Evolutionary conservation across 2,113 vertebrate species (phyloP).

Genomic region (Catharus bicknelli): DNA sequence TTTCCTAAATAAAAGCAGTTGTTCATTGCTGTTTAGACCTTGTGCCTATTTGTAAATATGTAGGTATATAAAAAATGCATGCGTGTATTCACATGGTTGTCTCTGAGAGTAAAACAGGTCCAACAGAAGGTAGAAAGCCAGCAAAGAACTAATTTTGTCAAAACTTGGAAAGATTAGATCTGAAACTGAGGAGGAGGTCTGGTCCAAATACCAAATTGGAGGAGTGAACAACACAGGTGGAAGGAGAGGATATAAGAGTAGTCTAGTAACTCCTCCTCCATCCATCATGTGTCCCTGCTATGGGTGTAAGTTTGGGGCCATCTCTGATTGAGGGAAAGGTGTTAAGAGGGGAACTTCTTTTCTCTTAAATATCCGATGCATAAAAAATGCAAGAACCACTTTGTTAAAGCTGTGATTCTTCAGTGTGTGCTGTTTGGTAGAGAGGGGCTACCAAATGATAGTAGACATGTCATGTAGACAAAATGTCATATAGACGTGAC

Average conservation of each 20-base stretch:
- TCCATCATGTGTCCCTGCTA: not conserved
- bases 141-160: not conserved
- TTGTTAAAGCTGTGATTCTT: not conserved
- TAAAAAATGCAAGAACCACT: not conserved
- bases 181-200: not conserved
- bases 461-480: too few relatives aligned
- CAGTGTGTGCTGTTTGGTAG: not conserved
- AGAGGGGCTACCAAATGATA: too few relatives aligned
- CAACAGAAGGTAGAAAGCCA: not conserved
- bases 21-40: not conserved
- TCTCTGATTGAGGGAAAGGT: not conserved
- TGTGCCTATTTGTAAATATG: not conserved
- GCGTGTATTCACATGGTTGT: not conserved
- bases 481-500: too few relatives aligned
- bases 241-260: not conserved
- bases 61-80: not conserved
- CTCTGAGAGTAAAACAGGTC: not conserved
- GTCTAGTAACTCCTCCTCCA: not conserved
- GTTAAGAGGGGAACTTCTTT: not conserved
- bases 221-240: not conserved
- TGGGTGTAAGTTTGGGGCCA: not conserved
- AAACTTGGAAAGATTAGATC: not conserved
- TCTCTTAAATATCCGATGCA: not conserved
- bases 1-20: not conserved
- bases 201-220: not conserved